phyloP scores from a whole-genome alignment of 2,888 invertebrate species.

The Incurvaria masculella region DNA sequence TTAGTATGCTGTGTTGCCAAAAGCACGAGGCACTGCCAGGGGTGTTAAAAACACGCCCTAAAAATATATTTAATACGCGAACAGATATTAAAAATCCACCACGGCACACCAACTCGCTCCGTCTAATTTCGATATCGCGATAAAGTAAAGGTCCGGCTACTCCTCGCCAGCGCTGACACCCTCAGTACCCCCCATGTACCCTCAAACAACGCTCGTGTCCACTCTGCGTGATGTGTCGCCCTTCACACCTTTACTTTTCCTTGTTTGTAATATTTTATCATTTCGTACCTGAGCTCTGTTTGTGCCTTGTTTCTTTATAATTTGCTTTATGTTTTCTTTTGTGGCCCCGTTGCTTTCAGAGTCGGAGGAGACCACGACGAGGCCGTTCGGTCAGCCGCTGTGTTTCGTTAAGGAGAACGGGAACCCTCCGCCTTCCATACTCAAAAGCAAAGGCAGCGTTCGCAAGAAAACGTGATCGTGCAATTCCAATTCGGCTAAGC shows the following conservation, averaged over 20 bases:
- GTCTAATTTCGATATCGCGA: too few species aligned
- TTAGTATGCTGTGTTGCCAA: conserved; percentile 43
- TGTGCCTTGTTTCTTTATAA: conserved; percentile 18
- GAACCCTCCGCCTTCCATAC: conserved; percentile 51
- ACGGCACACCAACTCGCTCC: too few species aligned
- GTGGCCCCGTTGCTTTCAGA: conserved; percentile 44
- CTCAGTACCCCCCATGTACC: too few species aligned
- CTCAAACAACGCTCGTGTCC: too few species aligned
- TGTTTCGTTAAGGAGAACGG: conserved; percentile 61
- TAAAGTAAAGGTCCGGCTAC: too few species aligned
- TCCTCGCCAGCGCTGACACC: too few species aligned
- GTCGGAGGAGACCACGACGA: conserved; percentile 57
- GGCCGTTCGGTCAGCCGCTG: conserved; percentile 79
- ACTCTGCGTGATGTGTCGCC: too few species aligned
- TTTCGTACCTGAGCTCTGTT: neutral
- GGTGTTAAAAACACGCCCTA: too few species aligned
- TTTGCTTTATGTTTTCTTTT: conserved; percentile 39
- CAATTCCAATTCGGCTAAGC: conserved; percentile 25
- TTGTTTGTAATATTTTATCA: neutral
- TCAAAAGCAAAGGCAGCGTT: conserved; percentile 51
- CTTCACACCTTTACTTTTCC: too few species aligned
- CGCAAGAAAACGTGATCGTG: conserved; percentile 45
- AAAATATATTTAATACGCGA: too few species aligned
- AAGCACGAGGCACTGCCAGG: too few species aligned
- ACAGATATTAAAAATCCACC: too few species aligned